Conservation (phyloP, 2,888 invertebrate species). For the Hypolimnas misippus region DNA sequence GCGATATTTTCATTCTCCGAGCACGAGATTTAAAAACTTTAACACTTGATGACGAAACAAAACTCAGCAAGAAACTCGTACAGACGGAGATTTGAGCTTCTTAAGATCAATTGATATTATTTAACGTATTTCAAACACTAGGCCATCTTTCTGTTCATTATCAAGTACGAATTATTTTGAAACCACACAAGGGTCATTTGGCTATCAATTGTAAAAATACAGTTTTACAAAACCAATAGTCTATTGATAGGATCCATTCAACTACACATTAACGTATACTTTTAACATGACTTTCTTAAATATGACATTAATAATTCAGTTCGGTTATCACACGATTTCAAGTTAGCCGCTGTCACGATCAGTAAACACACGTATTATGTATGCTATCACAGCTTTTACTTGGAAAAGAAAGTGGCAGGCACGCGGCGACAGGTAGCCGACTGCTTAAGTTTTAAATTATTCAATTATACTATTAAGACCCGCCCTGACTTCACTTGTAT, state of each 20-base stretch:
- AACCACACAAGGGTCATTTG: too few relatives aligned
- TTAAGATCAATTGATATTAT: too few relatives aligned
- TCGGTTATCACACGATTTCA: conserved; percentile 37
- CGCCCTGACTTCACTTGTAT: background rate
- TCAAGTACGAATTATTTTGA: too few relatives aligned
- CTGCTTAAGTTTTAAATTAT: conserved; percentile 35
- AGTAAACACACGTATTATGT: conserved; percentile 43
- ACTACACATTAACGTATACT: background rate
- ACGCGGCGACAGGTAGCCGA: conserved; percentile 21
- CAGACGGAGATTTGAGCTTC: too few relatives aligned
- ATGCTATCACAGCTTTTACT: conserved; percentile 40
- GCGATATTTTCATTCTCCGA: too few relatives aligned
- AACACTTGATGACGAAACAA: too few relatives aligned
- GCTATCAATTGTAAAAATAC: too few relatives aligned
- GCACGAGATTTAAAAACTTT: too few relatives aligned
- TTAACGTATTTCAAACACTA: too few relatives aligned
- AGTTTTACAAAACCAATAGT: background rate
- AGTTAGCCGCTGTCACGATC: conserved; percentile 42
- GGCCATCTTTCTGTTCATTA: too few relatives aligned
- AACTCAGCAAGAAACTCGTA: too few relatives aligned
- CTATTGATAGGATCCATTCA: background rate
- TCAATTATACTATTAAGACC: conserved; percentile 18
- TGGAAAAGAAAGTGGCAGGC: conserved; percentile 47
- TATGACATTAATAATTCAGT: conserved; percentile 36
- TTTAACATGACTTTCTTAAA: conserved; percentile 16